Percentiles rank a stretch among this genome's conserved stretches.
These are phyloP conservation scores for Vulpes vulpes DNA, from an alignment of 2,113 vertebrate species.

Conservation along the genomic window DNA sequence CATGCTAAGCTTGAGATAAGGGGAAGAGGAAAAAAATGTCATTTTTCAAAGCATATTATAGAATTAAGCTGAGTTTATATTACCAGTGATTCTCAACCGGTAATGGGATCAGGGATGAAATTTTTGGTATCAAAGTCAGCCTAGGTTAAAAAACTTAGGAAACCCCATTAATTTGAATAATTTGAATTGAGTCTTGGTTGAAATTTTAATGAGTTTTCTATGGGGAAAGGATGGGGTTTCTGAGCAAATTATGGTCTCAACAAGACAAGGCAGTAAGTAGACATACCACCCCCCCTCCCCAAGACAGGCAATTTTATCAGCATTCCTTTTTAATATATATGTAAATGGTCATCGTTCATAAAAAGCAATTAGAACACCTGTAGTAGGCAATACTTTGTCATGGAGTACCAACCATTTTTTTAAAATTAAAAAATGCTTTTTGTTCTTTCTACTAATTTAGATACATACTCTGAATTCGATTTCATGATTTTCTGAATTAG, in stretches of 20 bases:
- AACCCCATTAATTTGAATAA: slow-evolving; percentile 27
- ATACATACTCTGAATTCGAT: slow-evolving; percentile 38
- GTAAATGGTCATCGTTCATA: background rate
- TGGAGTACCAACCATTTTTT: background rate
- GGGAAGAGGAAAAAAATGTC: background rate
- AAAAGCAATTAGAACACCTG: background rate
- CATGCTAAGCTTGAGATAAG: background rate
- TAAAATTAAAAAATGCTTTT: background rate
- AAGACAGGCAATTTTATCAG: background rate
- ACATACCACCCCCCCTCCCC: background rate
- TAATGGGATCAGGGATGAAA: slow-evolving; percentile 19
- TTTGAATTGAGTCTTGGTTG: background rate
- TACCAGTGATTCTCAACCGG: slow-evolving; percentile 30
- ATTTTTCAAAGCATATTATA: slow-evolving; percentile 44
- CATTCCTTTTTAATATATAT: background rate
- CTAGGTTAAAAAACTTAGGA: background rate
- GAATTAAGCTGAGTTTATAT: background rate
- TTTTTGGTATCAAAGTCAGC: background rate
- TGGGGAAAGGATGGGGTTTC: background rate
- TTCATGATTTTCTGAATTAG: slow-evolving; percentile 9
- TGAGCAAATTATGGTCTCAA: slow-evolving; percentile 5
- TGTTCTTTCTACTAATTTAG: slow-evolving; percentile 25
- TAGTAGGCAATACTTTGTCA: background rate
- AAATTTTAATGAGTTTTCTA: background rate
- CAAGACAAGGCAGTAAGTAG: background rate